Conservation (phyloP, 2,113 vertebrate genomes). For the Agelaius phoeniceus region DNA sequence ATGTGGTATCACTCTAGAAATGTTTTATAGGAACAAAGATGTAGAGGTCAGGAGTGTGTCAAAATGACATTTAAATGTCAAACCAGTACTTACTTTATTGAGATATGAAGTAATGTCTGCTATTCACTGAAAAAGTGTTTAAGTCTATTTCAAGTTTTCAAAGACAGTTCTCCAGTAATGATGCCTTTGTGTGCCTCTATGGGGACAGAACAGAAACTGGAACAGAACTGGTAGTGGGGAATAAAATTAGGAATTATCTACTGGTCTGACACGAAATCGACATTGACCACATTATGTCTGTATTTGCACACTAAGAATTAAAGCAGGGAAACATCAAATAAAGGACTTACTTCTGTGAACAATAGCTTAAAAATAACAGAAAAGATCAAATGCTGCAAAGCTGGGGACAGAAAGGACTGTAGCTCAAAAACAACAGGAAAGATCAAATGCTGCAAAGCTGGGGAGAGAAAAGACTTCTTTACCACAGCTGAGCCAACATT, state of each 20-base stretch:
- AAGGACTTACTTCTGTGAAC: background rate
- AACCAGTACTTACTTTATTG: conserved; percentile 27
- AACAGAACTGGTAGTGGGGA: background rate
- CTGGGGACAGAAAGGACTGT: background rate
- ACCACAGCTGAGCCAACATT: background rate
- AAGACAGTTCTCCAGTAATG: conserved; percentile 2
- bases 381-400: background rate
- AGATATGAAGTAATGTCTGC: conserved; percentile 58
- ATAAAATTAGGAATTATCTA: conserved; percentile 6
- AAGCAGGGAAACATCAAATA: background rate
- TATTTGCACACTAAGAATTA: background rate
- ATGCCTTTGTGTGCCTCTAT: background rate
- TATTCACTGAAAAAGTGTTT: conserved; percentile 21
- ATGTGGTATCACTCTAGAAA: conserved; percentile 7
- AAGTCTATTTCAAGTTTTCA: conserved; percentile 26
- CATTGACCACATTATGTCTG: background rate
- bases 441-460: background rate
- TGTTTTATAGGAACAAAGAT: conserved; percentile 26
- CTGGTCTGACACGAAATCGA: background rate
- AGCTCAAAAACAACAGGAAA: background rate
- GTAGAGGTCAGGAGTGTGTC: conserved; percentile 34
- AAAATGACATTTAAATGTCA: conserved; percentile 65
- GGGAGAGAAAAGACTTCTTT: background rate
- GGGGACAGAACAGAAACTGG: background rate
- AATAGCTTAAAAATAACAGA: background rate